Conservation (phyloP, 1,140 invertebrate species). For the Drosophila pseudoobscura region DNA sequence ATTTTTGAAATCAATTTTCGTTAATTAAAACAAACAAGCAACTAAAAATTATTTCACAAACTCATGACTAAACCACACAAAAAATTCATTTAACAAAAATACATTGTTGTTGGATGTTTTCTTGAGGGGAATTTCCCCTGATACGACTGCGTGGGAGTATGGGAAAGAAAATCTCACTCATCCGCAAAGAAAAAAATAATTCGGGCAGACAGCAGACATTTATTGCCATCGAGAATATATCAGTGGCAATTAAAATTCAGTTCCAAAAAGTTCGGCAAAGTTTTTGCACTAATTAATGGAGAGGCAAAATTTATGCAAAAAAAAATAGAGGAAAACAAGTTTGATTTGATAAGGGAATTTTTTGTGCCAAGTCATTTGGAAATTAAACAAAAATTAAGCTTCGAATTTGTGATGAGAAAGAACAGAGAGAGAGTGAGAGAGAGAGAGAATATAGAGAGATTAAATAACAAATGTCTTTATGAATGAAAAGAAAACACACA, state of each 20-base stretch:
- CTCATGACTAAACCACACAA: too few species aligned
- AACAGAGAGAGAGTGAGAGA: not conserved
- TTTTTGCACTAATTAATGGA: conserved; percentile 7
- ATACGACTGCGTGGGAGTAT: conserved; percentile 13
- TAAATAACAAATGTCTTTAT: conserved; percentile 2
- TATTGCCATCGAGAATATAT: conserved; percentile 30
- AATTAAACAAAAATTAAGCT: conserved; percentile 16
- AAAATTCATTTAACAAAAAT: too few species aligned
- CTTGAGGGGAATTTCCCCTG: conserved; percentile 32
- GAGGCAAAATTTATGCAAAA: conserved; percentile 16
- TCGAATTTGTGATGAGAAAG: not conserved
- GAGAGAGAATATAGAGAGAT: not conserved
- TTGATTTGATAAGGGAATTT: conserved; percentile 20
- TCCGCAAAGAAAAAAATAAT: not conserved
- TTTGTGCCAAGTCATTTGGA: conserved; percentile 18
- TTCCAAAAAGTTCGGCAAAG: conserved; percentile 8
- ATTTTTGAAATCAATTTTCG: too few species aligned
- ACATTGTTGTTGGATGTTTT: not conserved
- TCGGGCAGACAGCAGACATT: conserved; percentile 22
- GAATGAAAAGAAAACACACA: conserved; percentile 11
- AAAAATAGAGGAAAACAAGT: conserved; percentile 21
- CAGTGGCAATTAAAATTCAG: conserved; percentile 13
- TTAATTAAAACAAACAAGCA: too few species aligned
- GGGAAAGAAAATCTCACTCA: conserved; percentile 20
- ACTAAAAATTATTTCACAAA: too few species aligned